Conservation (phyloP, 2,113 vertebrate species). For the Scalopus aquaticus region DNA sequence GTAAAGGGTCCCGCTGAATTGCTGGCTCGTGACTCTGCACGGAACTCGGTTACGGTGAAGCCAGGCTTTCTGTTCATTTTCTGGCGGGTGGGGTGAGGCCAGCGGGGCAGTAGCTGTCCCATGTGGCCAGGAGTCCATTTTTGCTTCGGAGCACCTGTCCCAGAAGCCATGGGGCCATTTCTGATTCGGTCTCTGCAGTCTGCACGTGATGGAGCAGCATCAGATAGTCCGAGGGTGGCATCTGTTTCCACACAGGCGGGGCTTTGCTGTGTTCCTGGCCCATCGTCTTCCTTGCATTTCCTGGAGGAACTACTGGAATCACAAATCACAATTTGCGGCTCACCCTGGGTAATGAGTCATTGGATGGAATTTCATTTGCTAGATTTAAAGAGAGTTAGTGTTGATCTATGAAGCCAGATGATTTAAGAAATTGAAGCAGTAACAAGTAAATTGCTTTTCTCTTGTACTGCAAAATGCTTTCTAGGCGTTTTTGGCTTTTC, state of each 20-base stretch:
- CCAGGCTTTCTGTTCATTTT: not conserved
- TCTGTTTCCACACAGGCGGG: constrained; percentile 17
- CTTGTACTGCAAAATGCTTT: constrained; percentile 76
- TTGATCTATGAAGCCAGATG: constrained; percentile 78
- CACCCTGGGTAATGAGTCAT: constrained; percentile 66
- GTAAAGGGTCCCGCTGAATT: not conserved
- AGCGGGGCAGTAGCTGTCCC: rapidly evolving
- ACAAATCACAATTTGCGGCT: constrained; percentile 66
- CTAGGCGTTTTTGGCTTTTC: constrained; percentile 67
- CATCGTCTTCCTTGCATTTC: constrained; percentile 49
- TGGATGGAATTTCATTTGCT: constrained; percentile 74
- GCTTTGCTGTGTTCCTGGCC: constrained; percentile 23
- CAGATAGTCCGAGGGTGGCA: not conserved
- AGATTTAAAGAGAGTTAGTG: constrained; percentile 77
- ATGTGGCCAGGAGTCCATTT: rapidly evolving
- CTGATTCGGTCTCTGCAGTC: not conserved
- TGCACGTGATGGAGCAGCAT: not conserved
- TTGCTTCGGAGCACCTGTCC: not conserved
- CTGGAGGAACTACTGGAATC: constrained; percentile 58
- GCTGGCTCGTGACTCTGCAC: not conserved
- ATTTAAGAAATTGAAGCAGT: constrained; percentile 78
- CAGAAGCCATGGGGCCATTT: not conserved
- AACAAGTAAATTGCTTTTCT: constrained; percentile 77
- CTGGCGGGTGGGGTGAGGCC: not conserved
- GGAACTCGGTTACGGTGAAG: not conserved